Evolutionary conservation across 2,888 invertebrate species (phyloP).

Genomic region (Eumacrocentrus americanus): DNA sequence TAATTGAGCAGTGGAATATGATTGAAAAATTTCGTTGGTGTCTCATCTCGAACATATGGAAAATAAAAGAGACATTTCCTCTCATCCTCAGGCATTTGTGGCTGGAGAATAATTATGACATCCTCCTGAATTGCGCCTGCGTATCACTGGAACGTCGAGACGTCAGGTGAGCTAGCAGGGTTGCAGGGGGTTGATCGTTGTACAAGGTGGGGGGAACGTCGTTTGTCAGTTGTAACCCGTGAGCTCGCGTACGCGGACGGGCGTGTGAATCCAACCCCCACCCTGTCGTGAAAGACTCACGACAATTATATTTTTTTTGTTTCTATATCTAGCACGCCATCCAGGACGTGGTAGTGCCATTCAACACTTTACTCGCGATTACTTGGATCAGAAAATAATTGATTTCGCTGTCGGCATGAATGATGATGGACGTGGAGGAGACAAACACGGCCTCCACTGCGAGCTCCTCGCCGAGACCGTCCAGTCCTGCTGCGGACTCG

Average conservation of each 20-base stretch:
- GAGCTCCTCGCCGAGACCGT: conserved; percentile 59
- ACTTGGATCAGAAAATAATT: neutral
- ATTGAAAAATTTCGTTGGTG: too few species aligned
- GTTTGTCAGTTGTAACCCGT: conserved; percentile 59
- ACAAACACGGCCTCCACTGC: conserved; percentile 58
- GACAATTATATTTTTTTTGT: conserved; percentile 20
- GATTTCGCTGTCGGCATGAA: conserved; percentile 49
- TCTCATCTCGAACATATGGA: too few species aligned
- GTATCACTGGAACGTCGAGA: conserved; percentile 10
- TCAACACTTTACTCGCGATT: neutral
- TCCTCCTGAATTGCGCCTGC: conserved; percentile 13
- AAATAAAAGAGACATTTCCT: too few species aligned
- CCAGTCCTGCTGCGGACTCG: conserved; percentile 58
- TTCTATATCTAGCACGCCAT: neutral
- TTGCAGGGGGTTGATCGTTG: conserved; percentile 27
- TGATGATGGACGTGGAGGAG: conserved; percentile 60
- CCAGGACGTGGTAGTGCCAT: neutral
- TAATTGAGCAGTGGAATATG: too few species aligned
- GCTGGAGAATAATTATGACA: too few species aligned
- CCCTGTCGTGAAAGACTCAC: conserved; percentile 23
- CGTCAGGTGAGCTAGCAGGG: conserved; percentile 20
- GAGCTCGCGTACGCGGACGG: conserved; percentile 60
- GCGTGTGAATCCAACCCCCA: conserved; percentile 42
- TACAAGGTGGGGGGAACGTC: conserved; percentile 50
- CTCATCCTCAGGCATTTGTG: too few species aligned